Evolutionary conservation across 2,888 invertebrate genomes (phyloP).

Genomic region (Horisme vitalbata): DNA sequence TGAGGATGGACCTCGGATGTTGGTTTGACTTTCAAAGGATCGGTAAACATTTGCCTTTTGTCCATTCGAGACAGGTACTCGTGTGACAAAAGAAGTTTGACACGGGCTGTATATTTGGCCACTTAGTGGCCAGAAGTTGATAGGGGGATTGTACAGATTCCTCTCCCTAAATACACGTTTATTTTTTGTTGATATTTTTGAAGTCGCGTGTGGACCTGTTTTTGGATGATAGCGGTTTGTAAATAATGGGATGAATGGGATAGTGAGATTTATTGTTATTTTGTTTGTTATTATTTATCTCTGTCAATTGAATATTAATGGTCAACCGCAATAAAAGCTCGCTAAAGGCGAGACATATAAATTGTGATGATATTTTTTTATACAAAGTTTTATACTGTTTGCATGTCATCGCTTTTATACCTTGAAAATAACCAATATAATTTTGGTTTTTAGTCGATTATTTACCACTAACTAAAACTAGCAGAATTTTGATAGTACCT

Average conservation of each 20-base stretch:
- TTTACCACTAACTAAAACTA: no score
- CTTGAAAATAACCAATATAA: no score
- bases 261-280: slow-evolving; percentile 44
- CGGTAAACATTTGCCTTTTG: slow-evolving; percentile 67
- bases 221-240: slow-evolving; percentile 53
- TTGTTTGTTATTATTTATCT: slow-evolving; percentile 38
- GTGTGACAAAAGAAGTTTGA: slow-evolving; percentile 61
- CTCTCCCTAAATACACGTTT: slow-evolving; percentile 66
- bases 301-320: slow-evolving; percentile 20
- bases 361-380: no score
- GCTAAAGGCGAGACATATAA: no score
- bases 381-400: no score
- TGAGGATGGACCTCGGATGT: slow-evolving; percentile 76
- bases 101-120: slow-evolving; percentile 71
- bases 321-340: background rate
- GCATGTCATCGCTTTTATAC: no score
- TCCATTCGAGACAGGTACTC: slow-evolving; percentile 65
- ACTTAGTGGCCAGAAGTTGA: slow-evolving; percentile 67
- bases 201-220: slow-evolving; percentile 67
- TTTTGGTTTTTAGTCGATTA: no score
- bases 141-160: slow-evolving; percentile 63
- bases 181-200: slow-evolving; percentile 53
- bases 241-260: slow-evolving; percentile 55
- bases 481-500: slow-evolving; percentile 9
- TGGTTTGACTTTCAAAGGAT: slow-evolving; percentile 49